Evolutionary conservation across 2,888 invertebrate species (phyloP), one percentile per base, ranked within the genome.

Genomic region (Tetranychus piercei): DNA sequence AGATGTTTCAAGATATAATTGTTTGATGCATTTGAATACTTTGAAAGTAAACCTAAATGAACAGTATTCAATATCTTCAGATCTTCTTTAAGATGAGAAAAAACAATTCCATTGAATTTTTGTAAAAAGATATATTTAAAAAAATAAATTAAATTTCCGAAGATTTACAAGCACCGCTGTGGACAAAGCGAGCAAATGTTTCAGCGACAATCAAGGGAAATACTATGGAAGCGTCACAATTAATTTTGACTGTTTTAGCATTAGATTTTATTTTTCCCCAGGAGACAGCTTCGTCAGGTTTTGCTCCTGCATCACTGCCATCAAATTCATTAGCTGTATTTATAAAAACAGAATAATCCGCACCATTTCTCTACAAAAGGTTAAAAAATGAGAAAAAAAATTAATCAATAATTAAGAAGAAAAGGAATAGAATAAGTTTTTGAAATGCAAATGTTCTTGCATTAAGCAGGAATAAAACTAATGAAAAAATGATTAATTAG

Each of bases 211-310:
- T 84, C 74, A 99, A 83, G 0, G 99, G 99, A 82, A 99, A 93
- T 1, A 97, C 88, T 72, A 99, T 85, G 65, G 90, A 90, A 4
- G 95, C 96, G 83, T 99, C 99, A 0, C 91, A 92, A 84, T 91
- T 93, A 23, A 94, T 87, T 84, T 99, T 99, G 0, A 96, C 92
- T 0, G 96, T 93, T 44, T 86, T 87, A 0, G 95, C 92, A 77
- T 89, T 88, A 78, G 88, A 88, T 80, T 88, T 88, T 76, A 99
- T 95, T 85, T 99, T 99, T 0, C 99, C 99, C 99, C 99, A 99
- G 4, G 96, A 96, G 1, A 96, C 87, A 0, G 99, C 99, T 84
- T 99, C 99, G 84, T 99, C 99, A 0, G 99, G 99, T 75, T 91
- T 86, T 0, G 99, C 99, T 0, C 99, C 99, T 55, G 95, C 90